Evolutionary conservation across 2,888 invertebrate species (phyloP), one percentile per base, ranked within the genome.

Genomic region (Torymus auratus): DNA sequence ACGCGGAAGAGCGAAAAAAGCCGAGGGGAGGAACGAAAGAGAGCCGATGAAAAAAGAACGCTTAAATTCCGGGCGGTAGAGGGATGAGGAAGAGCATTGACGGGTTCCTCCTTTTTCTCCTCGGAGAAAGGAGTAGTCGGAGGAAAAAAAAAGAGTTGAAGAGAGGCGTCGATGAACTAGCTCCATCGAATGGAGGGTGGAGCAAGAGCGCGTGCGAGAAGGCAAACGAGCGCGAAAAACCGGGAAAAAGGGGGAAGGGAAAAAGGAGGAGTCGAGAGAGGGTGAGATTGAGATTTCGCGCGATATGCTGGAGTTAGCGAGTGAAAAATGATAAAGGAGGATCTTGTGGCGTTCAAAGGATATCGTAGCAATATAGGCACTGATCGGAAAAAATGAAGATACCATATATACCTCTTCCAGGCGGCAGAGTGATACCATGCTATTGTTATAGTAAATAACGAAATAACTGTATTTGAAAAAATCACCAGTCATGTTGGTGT

Each of bases 51-150:
- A 41, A 41, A 41, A 7, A 41, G 41, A 41, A n/a, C 64, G 28
- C 78, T 79, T 73, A 68, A 79, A 79, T 73, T 79, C 71, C 50
- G 69, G 56, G 73, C 55, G 5, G 1, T 23, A n/a, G 28, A 28
- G 41, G 41, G 41, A 41, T 41, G 41, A 41, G 41, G 41, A 41
- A 41, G 41, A 14, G 20, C 68, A 73, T 78, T 72, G 53, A 67
- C 68, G 60, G 55, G 10, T 41, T 41, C 53, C 41, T 20, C 23
- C 65, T 64, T 58, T 65, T 67, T 62, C 55, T 50, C 69, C n/a
- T 56, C 41, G 23, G 17, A 73, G 41, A 62, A 55, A 53, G 58
- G 56, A 60, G 14, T 2, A 13, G 13, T 41, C 7, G 41, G 41
- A 41, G 56, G 13, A 15, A 60, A 70, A 41, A 60, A 78, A 78